Evolutionary conservation across 2,113 vertebrate species (phyloP).

Genomic region (Crotalus viridis): DNA sequence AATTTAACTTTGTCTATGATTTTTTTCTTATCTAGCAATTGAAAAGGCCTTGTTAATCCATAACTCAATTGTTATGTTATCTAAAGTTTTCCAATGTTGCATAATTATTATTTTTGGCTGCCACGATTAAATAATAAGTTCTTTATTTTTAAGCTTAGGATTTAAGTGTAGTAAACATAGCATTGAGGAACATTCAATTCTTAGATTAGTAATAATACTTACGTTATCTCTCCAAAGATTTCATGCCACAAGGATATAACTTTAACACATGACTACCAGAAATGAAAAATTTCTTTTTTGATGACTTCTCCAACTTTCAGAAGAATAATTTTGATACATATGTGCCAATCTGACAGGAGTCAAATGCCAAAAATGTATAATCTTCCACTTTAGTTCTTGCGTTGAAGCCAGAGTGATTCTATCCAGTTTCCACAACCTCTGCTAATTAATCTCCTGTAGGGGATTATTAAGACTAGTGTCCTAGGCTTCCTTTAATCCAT

Average conservation of each 20-base stretch:
- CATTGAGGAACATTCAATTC: not conserved
- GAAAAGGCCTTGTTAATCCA: not conserved
- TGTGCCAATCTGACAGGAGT: not conserved
- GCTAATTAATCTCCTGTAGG: not conserved
- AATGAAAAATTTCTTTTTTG: not conserved
- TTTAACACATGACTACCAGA: not conserved
- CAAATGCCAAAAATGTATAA: not conserved
- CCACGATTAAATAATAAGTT: not conserved
- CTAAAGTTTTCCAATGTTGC: not conserved
- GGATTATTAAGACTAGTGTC: not conserved
- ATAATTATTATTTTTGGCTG: not conserved
- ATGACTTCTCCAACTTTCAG: not conserved
- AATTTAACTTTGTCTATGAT: not conserved
- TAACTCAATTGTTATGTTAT: not conserved
- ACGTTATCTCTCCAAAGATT: not conserved
- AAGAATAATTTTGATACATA: not conserved
- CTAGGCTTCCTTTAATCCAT: not conserved
- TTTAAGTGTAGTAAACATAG: not conserved
- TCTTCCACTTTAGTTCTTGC: not conserved
- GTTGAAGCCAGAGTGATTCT: not conserved
- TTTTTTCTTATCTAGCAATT: not conserved
- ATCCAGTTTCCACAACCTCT: not conserved
- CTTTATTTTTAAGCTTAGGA: not conserved
- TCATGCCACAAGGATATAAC: not conserved
- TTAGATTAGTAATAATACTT: not conserved